Conservation (phyloP, 2,888 invertebrate species). For the Pollenia griseotomentosa region DNA sequence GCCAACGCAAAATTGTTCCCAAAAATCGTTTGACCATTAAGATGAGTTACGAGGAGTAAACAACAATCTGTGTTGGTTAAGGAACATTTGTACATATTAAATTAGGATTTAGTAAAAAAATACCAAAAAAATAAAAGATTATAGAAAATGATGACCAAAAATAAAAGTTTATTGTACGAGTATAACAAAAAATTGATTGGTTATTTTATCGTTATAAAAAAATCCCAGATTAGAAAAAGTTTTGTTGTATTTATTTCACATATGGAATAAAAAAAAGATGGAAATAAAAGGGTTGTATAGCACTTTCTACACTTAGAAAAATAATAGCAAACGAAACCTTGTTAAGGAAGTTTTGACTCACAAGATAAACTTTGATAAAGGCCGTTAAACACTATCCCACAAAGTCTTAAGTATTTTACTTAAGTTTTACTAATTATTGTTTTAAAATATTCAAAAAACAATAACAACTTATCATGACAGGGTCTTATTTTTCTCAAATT, state of each 20-base stretch:
- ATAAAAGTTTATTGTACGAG: slow-evolving; percentile 4
- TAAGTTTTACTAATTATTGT: too few species aligned
- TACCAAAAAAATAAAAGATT: slow-evolving; percentile 17
- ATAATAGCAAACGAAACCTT: neutral
- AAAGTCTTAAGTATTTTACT: neutral
- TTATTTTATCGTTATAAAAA: slow-evolving; percentile 59
- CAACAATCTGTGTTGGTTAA: slow-evolving; percentile 65
- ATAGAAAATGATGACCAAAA: slow-evolving; percentile 33
- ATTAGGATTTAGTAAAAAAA: slow-evolving; percentile 57
- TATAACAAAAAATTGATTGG: slow-evolving; percentile 54
- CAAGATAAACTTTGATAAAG: too few species aligned
- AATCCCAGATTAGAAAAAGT: slow-evolving; percentile 22
- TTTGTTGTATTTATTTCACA: slow-evolving; percentile 23
- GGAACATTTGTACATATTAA: slow-evolving; percentile 72
- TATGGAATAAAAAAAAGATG: slow-evolving; percentile 12
- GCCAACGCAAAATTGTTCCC: neutral
- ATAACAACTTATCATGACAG: too few species aligned
- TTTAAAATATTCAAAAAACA: too few species aligned
- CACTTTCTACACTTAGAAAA: neutral
- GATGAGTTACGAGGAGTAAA: slow-evolving; percentile 71
- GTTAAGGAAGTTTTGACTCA: too few species aligned
- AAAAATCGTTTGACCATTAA: slow-evolving; percentile 26
- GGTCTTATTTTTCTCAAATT: too few species aligned
- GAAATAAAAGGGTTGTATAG: neutral
- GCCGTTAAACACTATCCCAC: too few species aligned